Evolutionary conservation across 2,888 invertebrate species (phyloP), one percentile per base, ranked within the genome.

Genomic region (Myopa testacea): DNA sequence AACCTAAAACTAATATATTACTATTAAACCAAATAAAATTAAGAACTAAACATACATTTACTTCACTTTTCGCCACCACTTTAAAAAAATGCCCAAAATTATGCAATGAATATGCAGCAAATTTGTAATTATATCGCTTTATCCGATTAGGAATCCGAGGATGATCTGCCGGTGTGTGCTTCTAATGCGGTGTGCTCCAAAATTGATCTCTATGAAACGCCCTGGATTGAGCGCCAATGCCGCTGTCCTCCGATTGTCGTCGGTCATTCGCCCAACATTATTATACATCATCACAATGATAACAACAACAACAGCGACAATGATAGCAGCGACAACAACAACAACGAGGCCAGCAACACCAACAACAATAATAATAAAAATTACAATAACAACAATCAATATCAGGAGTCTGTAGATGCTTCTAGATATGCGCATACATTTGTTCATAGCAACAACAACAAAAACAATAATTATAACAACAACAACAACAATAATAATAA

Each of bases 191-290:
- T 96, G 45, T 96, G 96, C 91, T 96, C 95, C 85, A 96, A 95
- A 89, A 94, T 96, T 80, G 96, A 96, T 90, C 90, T 95, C 34
- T 96, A 96, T 88, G 95, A 95, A 85, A 90, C 93, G 76, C 96
- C 96, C 12, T 96, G 96, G 96, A 92, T 96, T 69, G 96, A 96
- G 89, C 92, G 94, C 84, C 95, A 95, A 87, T 96, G 96, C 87
- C 93, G 94, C 79, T 96, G 96, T 89, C 92, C 93, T 26, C 90
- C 90, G 65, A 88, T 85, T 4, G 86, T 86, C 83, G 58, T 16
- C 37, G 19, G 19, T 37, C 86, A 86, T 6, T 80, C 86, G 76
- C 85, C 87, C 72, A 86, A 85, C 81, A 83, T 86, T 19, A 82
- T 86, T 34, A 80, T 86, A 8, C 81, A 86, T 60, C 85, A 87